Conservation (phyloP, 2,888 invertebrate genomes). For the Poecilobothrus nobilitatus region DNA sequence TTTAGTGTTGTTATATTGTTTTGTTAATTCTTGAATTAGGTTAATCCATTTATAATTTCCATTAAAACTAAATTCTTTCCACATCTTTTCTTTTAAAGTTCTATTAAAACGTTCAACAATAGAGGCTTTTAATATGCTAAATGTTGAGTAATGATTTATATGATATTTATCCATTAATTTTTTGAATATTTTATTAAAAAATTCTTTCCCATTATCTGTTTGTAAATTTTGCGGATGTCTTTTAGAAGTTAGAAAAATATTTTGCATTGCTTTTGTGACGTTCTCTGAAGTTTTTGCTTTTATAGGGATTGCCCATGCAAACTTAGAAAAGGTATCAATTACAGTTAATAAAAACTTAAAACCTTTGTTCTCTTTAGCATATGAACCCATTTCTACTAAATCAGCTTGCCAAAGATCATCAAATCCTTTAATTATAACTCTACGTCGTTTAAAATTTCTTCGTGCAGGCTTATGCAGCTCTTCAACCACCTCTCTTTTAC, state of each 20-base stretch:
- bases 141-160: slow-evolving; percentile 20
- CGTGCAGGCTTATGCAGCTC: slow-evolving; percentile 21
- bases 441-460: slow-evolving; percentile 19
- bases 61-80: slow-evolving; percentile 25
- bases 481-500: slow-evolving; percentile 14
- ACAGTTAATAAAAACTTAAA: slow-evolving; percentile 35
- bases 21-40: slow-evolving; percentile 19
- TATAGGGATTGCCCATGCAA: background rate
- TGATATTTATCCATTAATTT: slow-evolving; percentile 24
- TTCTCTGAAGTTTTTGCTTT: background rate
- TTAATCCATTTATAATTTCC: slow-evolving; percentile 28
- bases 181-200: slow-evolving; percentile 28
- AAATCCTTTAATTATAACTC: slow-evolving; percentile 21
- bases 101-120: slow-evolving; percentile 27
- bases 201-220: slow-evolving; percentile 25
- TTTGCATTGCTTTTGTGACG: background rate
- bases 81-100: slow-evolving; percentile 26
- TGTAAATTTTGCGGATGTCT: slow-evolving; percentile 13
- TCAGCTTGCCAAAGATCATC: slow-evolving; percentile 23
- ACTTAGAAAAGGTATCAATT: slow-evolving; percentile 29
- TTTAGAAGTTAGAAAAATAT: background rate
- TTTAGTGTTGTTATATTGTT: slow-evolving; percentile 24
- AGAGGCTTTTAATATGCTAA: slow-evolving; percentile 24
- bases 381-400: slow-evolving; percentile 31
- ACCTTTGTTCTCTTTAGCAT: slow-evolving; percentile 31